Evolutionary conservation across 23 tunicate species (phyloP), one percentile per base, ranked within the genome.

Genomic region (Ciona savignyi): DNA sequence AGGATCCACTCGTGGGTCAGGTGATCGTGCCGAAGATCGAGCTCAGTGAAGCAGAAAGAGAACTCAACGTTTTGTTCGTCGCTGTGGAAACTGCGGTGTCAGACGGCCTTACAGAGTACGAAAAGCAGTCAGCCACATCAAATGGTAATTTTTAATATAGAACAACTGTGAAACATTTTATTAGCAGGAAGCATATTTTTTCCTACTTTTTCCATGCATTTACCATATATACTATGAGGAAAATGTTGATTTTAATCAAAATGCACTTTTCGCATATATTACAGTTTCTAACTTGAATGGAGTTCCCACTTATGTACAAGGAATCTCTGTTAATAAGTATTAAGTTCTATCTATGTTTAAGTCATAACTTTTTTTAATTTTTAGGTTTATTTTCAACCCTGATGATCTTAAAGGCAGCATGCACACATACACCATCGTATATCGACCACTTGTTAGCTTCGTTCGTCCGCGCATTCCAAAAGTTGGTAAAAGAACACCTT

Each of bases 401-500:
- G 78, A 88, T 79, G 78, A 75, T 81, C 34, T 67, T 90, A 30
- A 90, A 90, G 66, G 71, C 97, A 30, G 77, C 85, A 3, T 90
- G 97, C 65, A 70, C 85, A 24, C 85, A 90, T 77, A 84, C 71
- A 9, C 82, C 90, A 0, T 64, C 65, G 0, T 83, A 90, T 51
- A 75, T 90, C 34, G 97, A 90, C 72, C 77, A 80, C 69, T 33
- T 83, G 79, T 66, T 90, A 34, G 31, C 81, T 23, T 60, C 83
- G 42, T 90, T 83, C 74, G 72, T 90, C 32, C 74, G 76, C 31
- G 28, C 80, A 0, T 83, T 90, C 48, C 77, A 78, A 63, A 90
- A 90, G 51, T 66, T 90, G 11, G 90, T 90, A 34, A 90, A 90
- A 70, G 97, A 90, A 2, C 97, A 90, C 66, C 68, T 79, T 32